Percentiles rank a stretch among this genome's conserved stretches.
Evolutionary conservation across 2,888 invertebrate genomes (phyloP).

Genomic region (Hipparchia semele): DNA sequence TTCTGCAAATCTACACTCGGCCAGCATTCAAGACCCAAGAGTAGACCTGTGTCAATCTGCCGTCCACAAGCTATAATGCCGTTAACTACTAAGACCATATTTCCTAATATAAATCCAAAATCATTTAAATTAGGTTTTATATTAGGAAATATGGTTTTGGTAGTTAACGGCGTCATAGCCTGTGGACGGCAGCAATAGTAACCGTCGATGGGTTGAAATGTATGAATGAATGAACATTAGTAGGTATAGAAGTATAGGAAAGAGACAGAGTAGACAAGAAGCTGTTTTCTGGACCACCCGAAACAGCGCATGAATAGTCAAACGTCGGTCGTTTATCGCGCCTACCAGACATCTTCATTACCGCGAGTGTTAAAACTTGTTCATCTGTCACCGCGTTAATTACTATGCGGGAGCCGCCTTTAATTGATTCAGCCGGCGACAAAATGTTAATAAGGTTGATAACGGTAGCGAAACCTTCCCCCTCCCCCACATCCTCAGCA

Average conservation of each 20-base stretch:
- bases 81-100: no score
- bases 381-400: slow-evolving; percentile 77
- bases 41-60: no score
- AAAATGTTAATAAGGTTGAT: slow-evolving; percentile 80
- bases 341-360: slow-evolving; percentile 78
- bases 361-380: slow-evolving; percentile 80
- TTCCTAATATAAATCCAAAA: no score
- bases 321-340: slow-evolving; percentile 50
- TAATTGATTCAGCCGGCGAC: slow-evolving; percentile 78
- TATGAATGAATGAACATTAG: not conserved
- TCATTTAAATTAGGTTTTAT: no score
- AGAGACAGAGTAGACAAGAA: not conserved
- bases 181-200: no score
- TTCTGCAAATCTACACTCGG: no score
- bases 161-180: no score
- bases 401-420: slow-evolving; percentile 71
- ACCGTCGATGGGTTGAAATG: no score
- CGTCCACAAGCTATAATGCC: no score
- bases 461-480: slow-evolving; percentile 49
- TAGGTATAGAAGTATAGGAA: not conserved
- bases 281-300: slow-evolving; percentile 51
- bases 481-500: slow-evolving; percentile 11
- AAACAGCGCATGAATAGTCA: slow-evolving; percentile 53
- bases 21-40: no score
- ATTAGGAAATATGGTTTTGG: no score